A percentile compares a stretch with the other conserved stretches of the same genome.
Conservation (phyloP, 2,797 vertebrate species). For the Pangasius larnaudii region DNA sequence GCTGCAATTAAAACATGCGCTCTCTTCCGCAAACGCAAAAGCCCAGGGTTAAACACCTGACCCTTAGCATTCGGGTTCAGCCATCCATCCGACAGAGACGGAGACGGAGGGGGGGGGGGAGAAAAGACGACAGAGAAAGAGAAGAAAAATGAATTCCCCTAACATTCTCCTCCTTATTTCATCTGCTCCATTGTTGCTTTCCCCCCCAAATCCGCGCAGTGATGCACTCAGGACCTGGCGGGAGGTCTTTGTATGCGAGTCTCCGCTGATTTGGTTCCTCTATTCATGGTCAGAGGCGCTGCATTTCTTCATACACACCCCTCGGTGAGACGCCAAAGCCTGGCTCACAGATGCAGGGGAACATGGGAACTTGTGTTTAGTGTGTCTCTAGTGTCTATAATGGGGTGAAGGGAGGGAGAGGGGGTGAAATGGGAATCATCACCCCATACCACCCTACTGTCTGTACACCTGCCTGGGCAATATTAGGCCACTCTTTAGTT, state of each 20-base stretch:
- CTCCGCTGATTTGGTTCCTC: slow-evolving; percentile 81
- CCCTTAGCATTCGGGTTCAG: slow-evolving; percentile 79
- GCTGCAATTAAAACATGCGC: slow-evolving; percentile 62
- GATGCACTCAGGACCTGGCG: slow-evolving; percentile 77
- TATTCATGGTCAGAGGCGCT: slow-evolving; percentile 75
- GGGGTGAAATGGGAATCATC: slow-evolving; percentile 40
- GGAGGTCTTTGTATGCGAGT: slow-evolving; percentile 82
- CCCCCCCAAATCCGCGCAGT: slow-evolving; percentile 78
- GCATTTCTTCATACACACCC: slow-evolving; percentile 75
- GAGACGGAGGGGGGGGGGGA: slow-evolving; percentile 66
- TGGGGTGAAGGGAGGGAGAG: background rate
- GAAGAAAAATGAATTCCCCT: slow-evolving; percentile 73
- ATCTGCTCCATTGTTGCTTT: slow-evolving; percentile 79
- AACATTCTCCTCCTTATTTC: slow-evolving; percentile 81
- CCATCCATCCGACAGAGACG: slow-evolving; percentile 74
- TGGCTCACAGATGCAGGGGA: slow-evolving; percentile 63
- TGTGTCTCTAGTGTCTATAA: slow-evolving; percentile 6
- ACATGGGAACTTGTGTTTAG: slow-evolving; percentile 67
- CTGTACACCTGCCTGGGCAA: slow-evolving; percentile 74
- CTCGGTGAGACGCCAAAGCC: slow-evolving; percentile 63
- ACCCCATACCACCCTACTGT: slow-evolving; percentile 67
- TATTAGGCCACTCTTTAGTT: slow-evolving; percentile 52
- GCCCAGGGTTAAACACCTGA: slow-evolving; percentile 78
- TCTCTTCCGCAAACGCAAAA: slow-evolving; percentile 66
- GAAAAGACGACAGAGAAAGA: slow-evolving; percentile 64